These are phyloP conservation scores for Lepilemur ruficaudatus DNA, from an alignment of 2,797 vertebrate genomes.

Conservation along the genomic window DNA sequence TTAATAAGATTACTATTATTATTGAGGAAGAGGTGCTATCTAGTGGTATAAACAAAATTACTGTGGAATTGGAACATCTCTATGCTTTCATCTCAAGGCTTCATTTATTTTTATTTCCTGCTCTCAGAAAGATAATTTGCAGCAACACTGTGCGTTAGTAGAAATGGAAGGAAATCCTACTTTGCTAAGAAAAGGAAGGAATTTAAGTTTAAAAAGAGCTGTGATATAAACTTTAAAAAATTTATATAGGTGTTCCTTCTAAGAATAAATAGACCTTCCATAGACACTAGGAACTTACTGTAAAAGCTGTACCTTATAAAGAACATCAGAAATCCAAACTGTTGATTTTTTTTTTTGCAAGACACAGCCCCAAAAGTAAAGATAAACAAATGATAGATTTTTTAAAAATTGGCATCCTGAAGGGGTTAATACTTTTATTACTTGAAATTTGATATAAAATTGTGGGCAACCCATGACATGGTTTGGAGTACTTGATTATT, in stretches of 20 bases:
- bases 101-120: slow-evolving; percentile 40
- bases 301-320: not conserved
- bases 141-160: not conserved
- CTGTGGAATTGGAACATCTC: slow-evolving; percentile 27
- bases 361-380: not conserved
- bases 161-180: not conserved
- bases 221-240: not conserved
- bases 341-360: not conserved
- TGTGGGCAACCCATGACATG: slow-evolving; percentile 85
- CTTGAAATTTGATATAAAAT: slow-evolving; percentile 88
- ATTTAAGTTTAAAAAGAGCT: slow-evolving; percentile 36
- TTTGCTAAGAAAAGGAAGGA: slow-evolving; percentile 23
- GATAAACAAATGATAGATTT: slow-evolving; percentile 18
- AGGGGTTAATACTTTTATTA: slow-evolving; percentile 86
- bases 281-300: not conserved
- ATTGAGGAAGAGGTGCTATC: slow-evolving; percentile 63
- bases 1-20: slow-evolving; percentile 58
- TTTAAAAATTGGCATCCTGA: slow-evolving; percentile 66
- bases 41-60: slow-evolving; percentile 64
- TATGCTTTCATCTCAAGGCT: slow-evolving; percentile 31
- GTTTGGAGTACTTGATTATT: slow-evolving; percentile 88
- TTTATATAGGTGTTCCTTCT: slow-evolving; percentile 12
- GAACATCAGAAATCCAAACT: slow-evolving; percentile 1
- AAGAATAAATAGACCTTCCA: slow-evolving; percentile 11
- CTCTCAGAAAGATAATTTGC: slow-evolving; percentile 35